These are phyloP conservation scores for Serripes groenlandicus DNA, from an alignment of 2,888 invertebrate species.

Conservation along the genomic window DNA sequence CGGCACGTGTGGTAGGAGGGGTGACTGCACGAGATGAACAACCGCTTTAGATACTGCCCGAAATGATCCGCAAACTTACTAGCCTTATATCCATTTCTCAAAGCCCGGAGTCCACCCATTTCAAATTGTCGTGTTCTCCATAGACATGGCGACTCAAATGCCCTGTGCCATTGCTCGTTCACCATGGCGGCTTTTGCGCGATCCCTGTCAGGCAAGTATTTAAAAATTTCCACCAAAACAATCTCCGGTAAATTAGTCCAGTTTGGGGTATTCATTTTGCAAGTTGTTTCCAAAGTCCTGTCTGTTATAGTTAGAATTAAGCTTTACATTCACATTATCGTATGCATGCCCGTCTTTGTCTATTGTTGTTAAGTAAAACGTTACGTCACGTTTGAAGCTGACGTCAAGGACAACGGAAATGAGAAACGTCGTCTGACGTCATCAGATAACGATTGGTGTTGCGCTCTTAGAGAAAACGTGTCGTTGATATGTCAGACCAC, in stretches of 20 bases:
- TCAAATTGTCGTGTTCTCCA: conserved; percentile 75
- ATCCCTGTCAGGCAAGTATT: conserved; percentile 70
- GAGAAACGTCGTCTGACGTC: too few species aligned
- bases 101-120: conserved; percentile 72
- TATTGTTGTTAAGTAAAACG: too few species aligned
- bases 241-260: conserved; percentile 74
- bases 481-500: too few species aligned
- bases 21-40: conserved; percentile 76
- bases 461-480: too few species aligned
- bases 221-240: conserved; percentile 71
- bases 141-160: conserved; percentile 72
- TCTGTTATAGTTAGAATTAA: too few species aligned
- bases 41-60: conserved; percentile 70
- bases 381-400: too few species aligned
- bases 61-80: conserved; percentile 72
- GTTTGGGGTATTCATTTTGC: conserved; percentile 27
- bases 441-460: too few species aligned
- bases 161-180: conserved; percentile 70
- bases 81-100: conserved; percentile 63
- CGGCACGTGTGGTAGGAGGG: conserved; percentile 76
- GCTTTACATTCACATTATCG: too few species aligned
- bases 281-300: too few species aligned
- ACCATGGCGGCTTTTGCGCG: conserved; percentile 65
- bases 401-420: too few species aligned
- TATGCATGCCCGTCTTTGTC: too few species aligned